Percentiles rank a stretch among this genome's conserved stretches.
These are phyloP conservation scores for Azorinus chamasolen DNA, from an alignment of 2,888 invertebrate genomes.

Conservation along the genomic window DNA sequence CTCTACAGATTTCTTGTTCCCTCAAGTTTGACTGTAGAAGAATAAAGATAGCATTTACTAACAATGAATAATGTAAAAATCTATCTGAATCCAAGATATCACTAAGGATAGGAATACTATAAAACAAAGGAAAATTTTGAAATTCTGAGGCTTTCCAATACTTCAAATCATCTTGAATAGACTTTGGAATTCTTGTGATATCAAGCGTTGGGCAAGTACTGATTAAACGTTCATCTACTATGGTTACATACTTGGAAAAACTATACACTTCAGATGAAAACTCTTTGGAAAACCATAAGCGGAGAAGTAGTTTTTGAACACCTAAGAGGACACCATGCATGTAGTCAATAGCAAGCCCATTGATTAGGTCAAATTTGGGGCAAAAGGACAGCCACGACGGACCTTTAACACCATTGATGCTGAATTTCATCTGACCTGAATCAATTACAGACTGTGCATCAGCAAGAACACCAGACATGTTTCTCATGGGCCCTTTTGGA, in stretches of 20 bases:
- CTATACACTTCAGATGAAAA: conserved; percentile 29
- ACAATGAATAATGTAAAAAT: conserved; percentile 42
- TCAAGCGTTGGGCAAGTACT: conserved; percentile 33
- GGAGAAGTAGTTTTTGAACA: conserved; percentile 51
- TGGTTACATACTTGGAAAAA: conserved; percentile 15
- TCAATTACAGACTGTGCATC: conserved; percentile 29
- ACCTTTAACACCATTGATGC: too few relatives aligned
- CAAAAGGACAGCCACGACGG: too few relatives aligned
- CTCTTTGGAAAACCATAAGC: conserved; percentile 41
- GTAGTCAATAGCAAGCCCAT: too few relatives aligned
- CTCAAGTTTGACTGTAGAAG: conserved; percentile 27
- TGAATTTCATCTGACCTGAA: conserved; percentile 24
- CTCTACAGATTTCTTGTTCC: conserved; percentile 15
- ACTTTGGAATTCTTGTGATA: conserved; percentile 42
- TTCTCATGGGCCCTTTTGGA: conserved; percentile 42
- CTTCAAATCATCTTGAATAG: conserved; percentile 35
- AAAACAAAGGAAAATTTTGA: conserved; percentile 48
- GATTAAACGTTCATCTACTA: conserved; percentile 28
- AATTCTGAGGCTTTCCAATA: conserved; percentile 61
- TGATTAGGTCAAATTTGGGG: too few relatives aligned
- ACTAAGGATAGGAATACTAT: conserved; percentile 30
- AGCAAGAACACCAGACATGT: not conserved
- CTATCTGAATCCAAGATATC: conserved; percentile 34
- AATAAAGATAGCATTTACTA: conserved; percentile 46
- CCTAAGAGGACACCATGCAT: too few relatives aligned